These are phyloP conservation scores for Rhynchomys soricoides DNA, from an alignment of 2,113 vertebrate species.

Conservation along the genomic window DNA sequence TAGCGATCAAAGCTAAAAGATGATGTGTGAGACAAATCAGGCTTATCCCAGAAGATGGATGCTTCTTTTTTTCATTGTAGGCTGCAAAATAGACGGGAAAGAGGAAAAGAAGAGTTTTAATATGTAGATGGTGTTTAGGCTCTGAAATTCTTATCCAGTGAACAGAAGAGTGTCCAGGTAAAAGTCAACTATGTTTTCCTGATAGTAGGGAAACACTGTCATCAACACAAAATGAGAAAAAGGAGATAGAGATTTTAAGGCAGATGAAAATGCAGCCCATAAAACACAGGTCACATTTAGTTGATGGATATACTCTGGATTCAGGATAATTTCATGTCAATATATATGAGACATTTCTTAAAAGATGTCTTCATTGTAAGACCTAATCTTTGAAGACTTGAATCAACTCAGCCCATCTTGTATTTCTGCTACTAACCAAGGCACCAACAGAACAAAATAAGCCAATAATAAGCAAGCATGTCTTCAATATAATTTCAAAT, in stretches of 20 bases:
- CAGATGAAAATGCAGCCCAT: background rate
- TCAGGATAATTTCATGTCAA: slow-evolving; percentile 3
- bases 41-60: background rate
- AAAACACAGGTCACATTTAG: background rate
- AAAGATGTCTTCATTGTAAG: background rate
- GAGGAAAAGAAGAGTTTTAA: background rate
- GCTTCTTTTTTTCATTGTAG: background rate
- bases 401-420: background rate
- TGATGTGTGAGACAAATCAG: background rate
- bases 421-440: background rate
- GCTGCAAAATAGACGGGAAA: accelerated
- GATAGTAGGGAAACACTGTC: background rate
- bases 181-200: background rate
- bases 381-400: background rate
- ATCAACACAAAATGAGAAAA: background rate
- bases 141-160: background rate
- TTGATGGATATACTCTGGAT: background rate
- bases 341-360: background rate
- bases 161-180: background rate
- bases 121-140: background rate
- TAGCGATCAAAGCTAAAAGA: background rate
- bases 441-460: background rate
- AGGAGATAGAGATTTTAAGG: background rate
- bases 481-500: background rate
- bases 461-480: background rate